Conservation (phyloP, 2,113 vertebrate species). For the Chionomys nivalis region DNA sequence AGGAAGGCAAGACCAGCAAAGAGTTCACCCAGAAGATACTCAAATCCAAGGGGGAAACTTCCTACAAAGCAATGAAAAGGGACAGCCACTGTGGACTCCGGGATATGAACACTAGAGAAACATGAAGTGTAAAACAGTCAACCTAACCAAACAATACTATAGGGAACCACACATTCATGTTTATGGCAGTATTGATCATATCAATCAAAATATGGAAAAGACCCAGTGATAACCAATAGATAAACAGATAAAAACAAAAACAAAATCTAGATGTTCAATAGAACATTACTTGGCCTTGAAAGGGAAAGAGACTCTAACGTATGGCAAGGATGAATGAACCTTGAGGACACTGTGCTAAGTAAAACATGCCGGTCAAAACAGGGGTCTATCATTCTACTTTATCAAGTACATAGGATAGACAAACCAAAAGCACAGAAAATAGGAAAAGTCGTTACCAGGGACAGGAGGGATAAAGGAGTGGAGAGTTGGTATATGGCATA, state of each 20-base stretch:
- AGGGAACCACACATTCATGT: background rate
- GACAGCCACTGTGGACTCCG: fast-evolving
- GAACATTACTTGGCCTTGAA: background rate
- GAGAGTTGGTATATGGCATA: no score
- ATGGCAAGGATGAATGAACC: background rate
- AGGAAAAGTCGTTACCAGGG: background rate
- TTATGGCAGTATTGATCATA: no score
- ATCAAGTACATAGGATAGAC: background rate
- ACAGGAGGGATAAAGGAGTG: no score
- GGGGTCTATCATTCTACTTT: background rate
- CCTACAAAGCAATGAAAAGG: background rate
- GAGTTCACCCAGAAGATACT: background rate
- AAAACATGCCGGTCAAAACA: background rate
- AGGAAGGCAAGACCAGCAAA: no score
- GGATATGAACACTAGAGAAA: background rate
- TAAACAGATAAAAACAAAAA: background rate
- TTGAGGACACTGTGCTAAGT: background rate
- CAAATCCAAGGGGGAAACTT: background rate
- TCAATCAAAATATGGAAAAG: background rate
- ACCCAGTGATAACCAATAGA: background rate
- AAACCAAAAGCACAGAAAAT: background rate
- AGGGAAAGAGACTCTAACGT: background rate
- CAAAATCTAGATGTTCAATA: background rate
- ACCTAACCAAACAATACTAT: background rate
- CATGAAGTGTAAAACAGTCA: background rate